Evolutionary conservation across 2,888 invertebrate species (phyloP).

Genomic region (Dendrolimus pini): DNA sequence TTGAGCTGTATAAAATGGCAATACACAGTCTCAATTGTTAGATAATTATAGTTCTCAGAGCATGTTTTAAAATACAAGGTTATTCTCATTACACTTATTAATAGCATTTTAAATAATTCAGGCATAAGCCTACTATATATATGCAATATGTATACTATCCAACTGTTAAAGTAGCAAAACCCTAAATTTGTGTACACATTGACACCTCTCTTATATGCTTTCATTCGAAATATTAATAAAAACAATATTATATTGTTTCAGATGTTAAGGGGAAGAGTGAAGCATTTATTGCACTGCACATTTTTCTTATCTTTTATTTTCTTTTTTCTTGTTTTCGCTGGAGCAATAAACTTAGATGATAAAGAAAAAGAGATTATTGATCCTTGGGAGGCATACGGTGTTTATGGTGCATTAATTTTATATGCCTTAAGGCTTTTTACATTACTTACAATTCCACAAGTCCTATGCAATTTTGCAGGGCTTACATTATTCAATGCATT

Average conservation of each 20-base stretch:
- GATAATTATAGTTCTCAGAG: not conserved
- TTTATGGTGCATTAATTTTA: conserved; percentile 82
- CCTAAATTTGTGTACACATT: too few relatives aligned
- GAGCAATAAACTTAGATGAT: conserved; percentile 77
- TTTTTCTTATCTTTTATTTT: conserved; percentile 85
- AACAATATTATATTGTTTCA: conserved; percentile 42
- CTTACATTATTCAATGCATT: conserved; percentile 95
- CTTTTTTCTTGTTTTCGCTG: conserved; percentile 82
- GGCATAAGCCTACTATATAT: too few relatives aligned
- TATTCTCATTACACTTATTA: conserved; percentile 2
- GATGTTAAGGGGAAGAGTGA: conserved; percentile 81
- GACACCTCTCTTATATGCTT: too few relatives aligned
- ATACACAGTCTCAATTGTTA: not conserved
- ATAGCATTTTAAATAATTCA: not conserved
- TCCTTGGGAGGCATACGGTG: conserved; percentile 90
- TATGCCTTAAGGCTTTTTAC: conserved; percentile 88
- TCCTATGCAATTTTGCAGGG: conserved; percentile 91
- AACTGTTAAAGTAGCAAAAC: too few relatives aligned
- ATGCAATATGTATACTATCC: too few relatives aligned
- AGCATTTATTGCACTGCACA: conserved; percentile 88
- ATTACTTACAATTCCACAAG: conserved; percentile 92
- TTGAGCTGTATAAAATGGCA: not conserved
- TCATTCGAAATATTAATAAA: not conserved
- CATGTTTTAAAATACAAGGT: not conserved
- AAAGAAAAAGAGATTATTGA: conserved; percentile 79